Percentiles rank a stretch among this genome's conserved stretches.
phyloP scores from a whole-genome alignment of 1,140 invertebrate genomes.

The Chlorops oryzae region DNA sequence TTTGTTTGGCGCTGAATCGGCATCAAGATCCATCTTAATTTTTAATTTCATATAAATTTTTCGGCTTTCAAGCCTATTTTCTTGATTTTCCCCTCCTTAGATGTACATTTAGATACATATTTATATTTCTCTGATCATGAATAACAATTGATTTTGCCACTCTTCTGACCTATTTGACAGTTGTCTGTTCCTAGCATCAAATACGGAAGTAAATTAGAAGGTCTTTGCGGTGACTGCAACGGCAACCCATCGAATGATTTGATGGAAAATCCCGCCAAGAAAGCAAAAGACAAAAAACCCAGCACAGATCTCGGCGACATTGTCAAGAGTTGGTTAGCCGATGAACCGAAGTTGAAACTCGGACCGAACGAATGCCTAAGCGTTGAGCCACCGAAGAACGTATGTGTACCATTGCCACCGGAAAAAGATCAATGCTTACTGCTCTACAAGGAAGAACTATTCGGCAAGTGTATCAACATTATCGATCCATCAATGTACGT shows the following conservation, averaged over 20 bases:
- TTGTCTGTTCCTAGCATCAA: constrained; percentile 60
- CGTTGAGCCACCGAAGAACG: constrained; percentile 42
- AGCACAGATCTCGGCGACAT: constrained; percentile 48
- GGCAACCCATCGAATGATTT: constrained; percentile 59
- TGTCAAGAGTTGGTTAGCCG: constrained; percentile 57
- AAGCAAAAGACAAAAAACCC: constrained; percentile 39
- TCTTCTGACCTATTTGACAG: too few relatives aligned
- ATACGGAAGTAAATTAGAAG: constrained; percentile 67
- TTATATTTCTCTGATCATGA: too few relatives aligned
- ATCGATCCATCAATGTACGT: constrained; percentile 63
- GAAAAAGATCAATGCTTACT: constrained; percentile 60
- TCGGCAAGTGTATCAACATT: constrained; percentile 66
- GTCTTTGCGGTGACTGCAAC: constrained; percentile 74
- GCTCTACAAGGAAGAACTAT: constrained; percentile 57
- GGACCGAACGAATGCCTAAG: constrained; percentile 37
- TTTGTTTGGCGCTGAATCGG: too few relatives aligned
- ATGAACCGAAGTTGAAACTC: constrained; percentile 45
- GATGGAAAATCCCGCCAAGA: constrained; percentile 47
- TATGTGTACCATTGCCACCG: constrained; percentile 52
- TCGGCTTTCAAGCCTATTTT: too few relatives aligned
- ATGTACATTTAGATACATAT: background rate
- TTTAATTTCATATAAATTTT: too few relatives aligned
- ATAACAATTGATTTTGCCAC: too few relatives aligned
- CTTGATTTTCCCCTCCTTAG: background rate
- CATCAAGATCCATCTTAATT: too few relatives aligned